A percentile compares a stretch with the other conserved stretches of the same genome.
Conservation (phyloP, 1,140 invertebrate genomes). For the Drosophila virilis region DNA sequence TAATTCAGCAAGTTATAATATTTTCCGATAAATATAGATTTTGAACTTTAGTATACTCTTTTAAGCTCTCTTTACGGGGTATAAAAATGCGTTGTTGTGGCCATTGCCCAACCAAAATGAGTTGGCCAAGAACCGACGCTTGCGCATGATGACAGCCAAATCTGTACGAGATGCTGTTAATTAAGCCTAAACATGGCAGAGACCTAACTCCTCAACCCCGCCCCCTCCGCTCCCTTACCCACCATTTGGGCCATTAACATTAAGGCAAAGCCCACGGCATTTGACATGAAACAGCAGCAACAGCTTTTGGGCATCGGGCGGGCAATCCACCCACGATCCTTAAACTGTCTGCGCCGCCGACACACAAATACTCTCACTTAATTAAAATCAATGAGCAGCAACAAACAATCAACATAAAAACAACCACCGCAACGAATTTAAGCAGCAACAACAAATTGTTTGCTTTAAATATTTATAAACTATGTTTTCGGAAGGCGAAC, state of each 20-base stretch:
- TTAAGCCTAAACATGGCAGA: slow-evolving; percentile 40
- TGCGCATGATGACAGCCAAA: slow-evolving; percentile 53
- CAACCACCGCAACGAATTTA: not conserved
- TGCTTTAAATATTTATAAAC: slow-evolving; percentile 26
- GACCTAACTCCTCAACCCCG: not conserved
- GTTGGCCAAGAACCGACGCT: slow-evolving; percentile 6
- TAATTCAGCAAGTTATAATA: too few species aligned
- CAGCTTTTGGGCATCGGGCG: not conserved
- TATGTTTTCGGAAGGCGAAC: slow-evolving; percentile 10
- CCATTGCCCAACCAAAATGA: slow-evolving; percentile 30
- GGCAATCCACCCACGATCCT: slow-evolving; percentile 60
- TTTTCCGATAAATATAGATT: not conserved
- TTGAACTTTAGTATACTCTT: not conserved
- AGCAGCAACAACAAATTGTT: slow-evolving; percentile 3
- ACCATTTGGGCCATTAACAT: slow-evolving; percentile 4
- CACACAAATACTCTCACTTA: slow-evolving; percentile 36
- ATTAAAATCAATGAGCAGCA: slow-evolving; percentile 51
- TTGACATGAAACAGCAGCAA: not conserved
- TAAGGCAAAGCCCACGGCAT: not conserved
- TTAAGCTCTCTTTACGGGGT: not conserved
- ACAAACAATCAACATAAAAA: slow-evolving; percentile 19
- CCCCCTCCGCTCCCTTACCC: not conserved
- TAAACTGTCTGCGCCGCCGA: slow-evolving; percentile 24
- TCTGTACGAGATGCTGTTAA: slow-evolving; percentile 52
- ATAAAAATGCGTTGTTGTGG: not conserved